phyloP scores from a whole-genome alignment of 2,797 vertebrate genomes.

The Cheirogaleus major region DNA sequence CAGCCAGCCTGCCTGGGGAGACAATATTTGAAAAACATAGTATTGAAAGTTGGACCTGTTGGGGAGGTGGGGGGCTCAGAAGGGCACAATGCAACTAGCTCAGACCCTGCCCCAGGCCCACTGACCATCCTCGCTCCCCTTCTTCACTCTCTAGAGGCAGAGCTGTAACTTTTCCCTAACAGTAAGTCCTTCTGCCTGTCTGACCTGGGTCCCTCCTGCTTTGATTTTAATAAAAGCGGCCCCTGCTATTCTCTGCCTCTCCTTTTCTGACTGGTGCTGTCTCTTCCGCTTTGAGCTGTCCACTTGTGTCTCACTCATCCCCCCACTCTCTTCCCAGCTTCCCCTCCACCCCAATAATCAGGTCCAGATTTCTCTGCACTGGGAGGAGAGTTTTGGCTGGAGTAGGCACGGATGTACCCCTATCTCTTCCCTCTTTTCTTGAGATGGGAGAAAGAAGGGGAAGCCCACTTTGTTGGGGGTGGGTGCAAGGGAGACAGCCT shows the following conservation, averaged over 20 bases:
- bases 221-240: constrained; percentile 16
- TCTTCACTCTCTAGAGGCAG: neutral
- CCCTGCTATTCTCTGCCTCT: neutral
- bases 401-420: neutral
- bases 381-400: neutral
- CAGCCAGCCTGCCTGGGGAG: constrained; percentile 77
- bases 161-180: neutral
- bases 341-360: neutral
- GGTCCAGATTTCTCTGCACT: neutral
- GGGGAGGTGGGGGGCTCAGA: constrained; percentile 18
- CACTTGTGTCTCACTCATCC: neutral
- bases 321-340: neutral
- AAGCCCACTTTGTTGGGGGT: neutral
- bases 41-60: constrained; percentile 59
- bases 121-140: neutral
- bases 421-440: neutral
- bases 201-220: constrained; percentile 66
- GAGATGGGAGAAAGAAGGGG: neutral
- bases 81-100: neutral
- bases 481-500: neutral
- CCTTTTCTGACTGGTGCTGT: neutral
- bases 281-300: neutral
- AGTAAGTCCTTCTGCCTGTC: constrained; percentile 74
- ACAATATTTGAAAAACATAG: constrained; percentile 79
- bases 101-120: neutral